Evolutionary conservation across 2,113 vertebrate species (phyloP), one percentile per base, ranked within the genome.

Genomic region (Chaetops frenatus): DNA sequence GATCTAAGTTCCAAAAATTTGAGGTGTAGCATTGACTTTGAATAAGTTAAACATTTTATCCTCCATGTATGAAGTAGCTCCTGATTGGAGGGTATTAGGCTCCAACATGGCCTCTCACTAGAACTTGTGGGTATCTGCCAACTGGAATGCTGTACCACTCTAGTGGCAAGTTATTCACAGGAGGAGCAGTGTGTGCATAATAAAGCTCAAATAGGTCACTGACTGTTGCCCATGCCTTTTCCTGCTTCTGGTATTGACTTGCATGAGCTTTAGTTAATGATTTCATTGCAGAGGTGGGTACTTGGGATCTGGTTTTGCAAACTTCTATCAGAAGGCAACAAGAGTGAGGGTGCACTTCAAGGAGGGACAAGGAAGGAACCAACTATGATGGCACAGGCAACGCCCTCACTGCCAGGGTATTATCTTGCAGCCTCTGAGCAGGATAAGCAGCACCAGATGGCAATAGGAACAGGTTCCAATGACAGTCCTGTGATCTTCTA

Each of bases 391-490:
- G 20, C 8, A 53, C 13, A 44, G 35, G 20, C 21, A 66, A 51
- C 35, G 16, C 7, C 40, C 38, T 71, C 42, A 25, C 12, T 50
- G 9, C 11, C 15, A 28, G 17, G 33, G 7, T 3, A 3, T 53
- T 3, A 4, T 47, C 28, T 47, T 51, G 42, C 7, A 78, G 47
- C 42, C 29, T 3, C 31, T 50, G 44, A 48, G 45, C 28, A 58
- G 25, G 22, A 70, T n/a, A 50, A 74, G 9, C 19, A 50, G 14
- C 33, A 10, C 14, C 7, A 4, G 16, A 33, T 45, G 21, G 33
- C 8, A 8, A 54, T 15, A 83, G 22, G 20, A 44, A 14, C 0
- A 2, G 6, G 2, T 56, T 74, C 38, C 40, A 45, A 3, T 1
- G 1, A 38, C 6, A 38, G 13, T 29, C 60, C 35, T 35, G 11